Conservation (phyloP, 2,113 vertebrate genomes). For the Geothlypis trichas region DNA sequence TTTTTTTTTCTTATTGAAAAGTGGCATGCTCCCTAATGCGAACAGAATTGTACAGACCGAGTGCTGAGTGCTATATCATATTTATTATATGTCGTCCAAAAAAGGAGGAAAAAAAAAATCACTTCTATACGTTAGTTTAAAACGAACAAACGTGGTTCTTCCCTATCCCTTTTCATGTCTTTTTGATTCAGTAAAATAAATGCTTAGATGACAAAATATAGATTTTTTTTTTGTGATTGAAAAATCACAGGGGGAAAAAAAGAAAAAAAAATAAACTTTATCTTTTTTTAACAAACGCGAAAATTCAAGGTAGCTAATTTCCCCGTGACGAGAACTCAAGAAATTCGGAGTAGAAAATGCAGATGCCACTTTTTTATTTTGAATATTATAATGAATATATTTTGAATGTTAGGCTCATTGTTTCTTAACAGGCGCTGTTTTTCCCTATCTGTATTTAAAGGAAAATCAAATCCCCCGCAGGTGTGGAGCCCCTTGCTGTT, state of each 20-base stretch:
- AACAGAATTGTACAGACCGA: constrained; percentile 72
- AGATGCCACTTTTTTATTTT: neutral
- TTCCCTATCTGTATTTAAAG: neutral
- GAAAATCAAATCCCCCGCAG: neutral
- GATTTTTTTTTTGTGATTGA: constrained; percentile 76
- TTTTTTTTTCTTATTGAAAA: constrained; percentile 73
- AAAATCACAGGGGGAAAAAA: constrained; percentile 60
- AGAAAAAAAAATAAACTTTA: constrained; percentile 78
- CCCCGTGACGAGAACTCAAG: neutral
- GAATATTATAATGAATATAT: neutral
- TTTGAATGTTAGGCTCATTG: neutral
- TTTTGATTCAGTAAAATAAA: constrained; percentile 84
- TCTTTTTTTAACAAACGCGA: constrained; percentile 81
- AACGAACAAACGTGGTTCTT: constrained; percentile 56
- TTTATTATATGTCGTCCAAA: constrained; percentile 86
- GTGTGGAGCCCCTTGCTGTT: neutral
- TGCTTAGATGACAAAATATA: constrained; percentile 80
- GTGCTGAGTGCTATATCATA: constrained; percentile 85
- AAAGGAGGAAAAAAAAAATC: constrained; percentile 67
- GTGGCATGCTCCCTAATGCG: constrained; percentile 83
- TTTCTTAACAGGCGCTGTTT: neutral
- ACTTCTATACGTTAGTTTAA: constrained; percentile 78
- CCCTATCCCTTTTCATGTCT: constrained; percentile 73
- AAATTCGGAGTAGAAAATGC: neutral
- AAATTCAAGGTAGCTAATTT: constrained; percentile 74